Evolutionary conservation across 2,797 vertebrate species (phyloP).

Genomic region (Hypotaenidia okinawae): DNA sequence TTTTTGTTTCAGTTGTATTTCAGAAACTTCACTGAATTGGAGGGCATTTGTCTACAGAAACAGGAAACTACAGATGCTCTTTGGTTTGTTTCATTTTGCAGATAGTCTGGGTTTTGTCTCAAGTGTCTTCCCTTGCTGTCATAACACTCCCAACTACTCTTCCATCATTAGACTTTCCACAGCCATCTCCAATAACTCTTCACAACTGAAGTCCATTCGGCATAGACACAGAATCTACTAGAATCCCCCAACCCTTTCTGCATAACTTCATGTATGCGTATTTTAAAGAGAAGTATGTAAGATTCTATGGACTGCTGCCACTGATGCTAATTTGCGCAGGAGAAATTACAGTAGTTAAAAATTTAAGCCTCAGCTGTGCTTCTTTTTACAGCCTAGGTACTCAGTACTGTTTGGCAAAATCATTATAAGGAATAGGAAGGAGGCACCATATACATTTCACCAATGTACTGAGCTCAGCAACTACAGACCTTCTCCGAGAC

Average conservation of each 20-base stretch:
- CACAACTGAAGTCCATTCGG: neutral
- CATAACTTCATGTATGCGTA: neutral
- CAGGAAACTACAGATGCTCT: constrained; percentile 23
- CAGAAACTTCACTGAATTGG: neutral
- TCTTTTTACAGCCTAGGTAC: neutral
- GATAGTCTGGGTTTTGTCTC: constrained; percentile 26
- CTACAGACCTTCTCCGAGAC: neutral
- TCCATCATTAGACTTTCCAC: constrained; percentile 18
- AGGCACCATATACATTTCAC: neutral
- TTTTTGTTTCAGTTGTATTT: neutral
- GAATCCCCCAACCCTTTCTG: neutral
- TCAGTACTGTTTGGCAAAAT: neutral
- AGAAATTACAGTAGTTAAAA: neutral
- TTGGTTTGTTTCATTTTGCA: constrained; percentile 2
- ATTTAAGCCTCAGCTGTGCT: neutral
- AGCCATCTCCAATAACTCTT: neutral
- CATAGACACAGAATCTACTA: neutral
- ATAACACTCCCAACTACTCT: neutral
- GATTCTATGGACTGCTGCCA: neutral
- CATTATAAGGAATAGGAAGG: neutral
- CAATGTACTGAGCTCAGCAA: neutral
- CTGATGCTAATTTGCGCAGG: neutral
- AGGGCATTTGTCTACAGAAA: constrained; percentile 16
- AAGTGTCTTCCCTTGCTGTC: neutral
- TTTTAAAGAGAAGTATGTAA: neutral